These are phyloP conservation scores for Aplocera efformata DNA, from an alignment of 2,888 invertebrate genomes.

Conservation along the genomic window DNA sequence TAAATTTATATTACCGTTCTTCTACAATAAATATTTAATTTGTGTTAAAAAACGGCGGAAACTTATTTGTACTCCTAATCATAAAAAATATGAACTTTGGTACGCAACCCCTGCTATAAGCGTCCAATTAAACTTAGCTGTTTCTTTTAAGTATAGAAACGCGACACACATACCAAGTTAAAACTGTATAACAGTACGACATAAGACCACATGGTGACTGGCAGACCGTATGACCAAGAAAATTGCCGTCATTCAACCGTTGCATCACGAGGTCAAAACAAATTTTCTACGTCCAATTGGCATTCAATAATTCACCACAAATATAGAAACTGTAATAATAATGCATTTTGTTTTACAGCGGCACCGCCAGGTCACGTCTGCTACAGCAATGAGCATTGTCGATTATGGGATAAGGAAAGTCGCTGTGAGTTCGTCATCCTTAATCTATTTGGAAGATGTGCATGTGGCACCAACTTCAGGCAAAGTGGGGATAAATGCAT, in stretches of 20 bases:
- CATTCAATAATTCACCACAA: conserved; percentile 27
- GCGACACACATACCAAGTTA: conserved; percentile 37
- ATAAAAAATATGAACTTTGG: too few species aligned
- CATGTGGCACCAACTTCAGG: conserved; percentile 85
- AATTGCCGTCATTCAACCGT: conserved; percentile 50
- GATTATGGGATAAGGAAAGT: conserved; percentile 89
- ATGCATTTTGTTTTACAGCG: conserved; percentile 76
- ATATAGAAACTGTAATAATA: conserved; percentile 16
- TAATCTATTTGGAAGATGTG: conserved; percentile 93
- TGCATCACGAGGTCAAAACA: conserved; percentile 42
- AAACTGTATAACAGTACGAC: conserved; percentile 47
- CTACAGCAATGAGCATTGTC: conserved; percentile 94
- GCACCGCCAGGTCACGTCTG: conserved; percentile 93
- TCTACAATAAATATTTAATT: too few species aligned
- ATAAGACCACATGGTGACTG: conserved; percentile 62
- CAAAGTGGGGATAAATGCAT: conserved; percentile 84
- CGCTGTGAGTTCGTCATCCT: conserved; percentile 95
- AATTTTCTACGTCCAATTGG: conserved; percentile 39
- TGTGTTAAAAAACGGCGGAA: too few species aligned
- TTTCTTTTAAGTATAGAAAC: conserved; percentile 20
- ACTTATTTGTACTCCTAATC: too few species aligned
- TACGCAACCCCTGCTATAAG: too few species aligned
- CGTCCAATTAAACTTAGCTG: too few species aligned
- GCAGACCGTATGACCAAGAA: conserved; percentile 46
- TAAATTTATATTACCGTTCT: too few species aligned